Base-by-base conservation (phyloP, 2,113 vertebrate genomes). In the Hemiscyllium ocellatum region DNA sequence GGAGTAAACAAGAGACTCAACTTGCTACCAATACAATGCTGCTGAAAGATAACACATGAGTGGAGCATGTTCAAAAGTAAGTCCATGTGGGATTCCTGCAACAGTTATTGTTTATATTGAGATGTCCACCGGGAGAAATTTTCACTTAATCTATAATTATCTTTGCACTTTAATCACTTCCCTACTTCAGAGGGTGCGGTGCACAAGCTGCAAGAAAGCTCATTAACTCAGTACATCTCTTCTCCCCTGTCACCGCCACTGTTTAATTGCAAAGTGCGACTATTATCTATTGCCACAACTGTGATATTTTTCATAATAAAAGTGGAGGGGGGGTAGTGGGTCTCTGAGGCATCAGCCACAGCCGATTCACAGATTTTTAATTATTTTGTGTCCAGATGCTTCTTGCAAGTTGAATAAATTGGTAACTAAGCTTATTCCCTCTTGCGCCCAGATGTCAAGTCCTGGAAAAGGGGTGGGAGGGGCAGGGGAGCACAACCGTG, bases 221-320 rank as follows among this genome's bases (percentile, higher is more conserved):
- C 98, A 99, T 99, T 99, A 99, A 98, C 98, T 98, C 98, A 98
- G 98, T 97, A 97, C 97, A 97, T 98, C 97, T 98, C 98, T 98
- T 98, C 98, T 98, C 98, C 98, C 97, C 97, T 98, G 98, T 98
- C 98, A 98, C 97, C 97, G 97, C 97, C 98, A 96, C 98, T 97
- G 98, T 98, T 98, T 99, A 98, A 99, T 99, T 99, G 98, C 98
- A 98, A 98, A 98, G 98, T 98, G 98, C 97, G 97, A 97, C 98
- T 97, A 98, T 98, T 98, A 98, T 98, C 97, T 98, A 98, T 97
- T 97, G 97, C 98, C 98, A 98, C 97, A 98, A 98, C 96, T 97
- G 98, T 97, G 98, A 98, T 98, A 97, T 98, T 98, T 83, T 98
- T 98, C 98, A 98, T 98, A 98, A 98, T 98, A 98, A 98, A 98